Conservation (phyloP, 2,797 vertebrate species). For the Thamnophis elegans region DNA sequence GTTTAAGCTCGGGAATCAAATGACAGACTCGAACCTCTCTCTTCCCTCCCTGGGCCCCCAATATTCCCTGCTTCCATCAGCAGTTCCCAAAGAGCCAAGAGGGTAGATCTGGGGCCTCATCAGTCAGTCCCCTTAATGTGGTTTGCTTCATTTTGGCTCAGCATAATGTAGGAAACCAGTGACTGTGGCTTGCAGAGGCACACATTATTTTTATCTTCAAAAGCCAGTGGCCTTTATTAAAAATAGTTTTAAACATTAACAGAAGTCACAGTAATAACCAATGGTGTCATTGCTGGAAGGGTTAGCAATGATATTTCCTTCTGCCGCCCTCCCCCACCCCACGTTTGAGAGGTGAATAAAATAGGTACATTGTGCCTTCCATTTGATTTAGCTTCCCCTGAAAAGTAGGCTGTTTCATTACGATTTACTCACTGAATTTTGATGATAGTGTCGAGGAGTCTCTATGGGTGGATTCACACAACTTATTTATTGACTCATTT, state of each 20-base stretch:
- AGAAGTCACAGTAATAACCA: neutral
- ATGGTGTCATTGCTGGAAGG: neutral
- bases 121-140: neutral
- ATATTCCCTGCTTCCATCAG: neutral
- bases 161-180: neutral
- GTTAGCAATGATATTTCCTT: neutral
- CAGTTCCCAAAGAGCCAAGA: neutral
- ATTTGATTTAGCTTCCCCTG: neutral
- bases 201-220: neutral
- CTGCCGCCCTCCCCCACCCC: accelerated
- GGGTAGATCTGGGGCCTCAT: neutral
- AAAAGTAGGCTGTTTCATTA: neutral
- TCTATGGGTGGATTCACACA: neutral
- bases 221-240: neutral
- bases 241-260: neutral
- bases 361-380: neutral
- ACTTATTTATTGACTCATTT: neutral
- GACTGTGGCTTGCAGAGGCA: neutral
- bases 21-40: neutral
- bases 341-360: neutral
- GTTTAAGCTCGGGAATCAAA: slow-evolving; percentile 1
- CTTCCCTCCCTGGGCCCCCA: neutral
- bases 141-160: neutral
- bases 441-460: neutral
- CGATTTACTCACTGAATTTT: neutral